Conservation (phyloP, 2,888 invertebrate species). For the Cheilosia soror region DNA sequence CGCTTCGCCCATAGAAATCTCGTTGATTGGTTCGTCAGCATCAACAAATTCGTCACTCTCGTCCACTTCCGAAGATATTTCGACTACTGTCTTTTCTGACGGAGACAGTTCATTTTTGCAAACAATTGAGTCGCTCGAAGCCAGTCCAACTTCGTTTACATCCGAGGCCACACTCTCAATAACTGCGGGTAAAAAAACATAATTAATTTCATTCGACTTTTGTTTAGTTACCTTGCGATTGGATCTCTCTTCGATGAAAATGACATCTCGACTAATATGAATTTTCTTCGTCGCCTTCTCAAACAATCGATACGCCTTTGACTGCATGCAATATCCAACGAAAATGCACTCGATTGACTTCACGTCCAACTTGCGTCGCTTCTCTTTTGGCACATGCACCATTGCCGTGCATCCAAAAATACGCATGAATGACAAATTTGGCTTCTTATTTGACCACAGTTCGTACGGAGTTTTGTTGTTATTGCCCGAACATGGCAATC, state of each 20-base stretch:
- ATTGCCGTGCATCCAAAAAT: conserved; percentile 58
- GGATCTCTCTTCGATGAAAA: conserved; percentile 23
- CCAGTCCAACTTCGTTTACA: conserved; percentile 16
- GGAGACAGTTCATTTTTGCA: background rate
- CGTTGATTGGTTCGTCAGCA: background rate
- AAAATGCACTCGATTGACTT: conserved; percentile 50
- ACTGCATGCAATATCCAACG: conserved; percentile 17
- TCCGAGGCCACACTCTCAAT: background rate
- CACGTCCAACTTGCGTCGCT: conserved; percentile 43
- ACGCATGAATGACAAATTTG: conserved; percentile 35
- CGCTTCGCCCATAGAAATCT: background rate
- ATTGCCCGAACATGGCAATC: conserved; percentile 4
- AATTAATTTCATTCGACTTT: conserved; percentile 9
- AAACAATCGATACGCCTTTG: conserved; percentile 25
- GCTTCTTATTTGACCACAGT: conserved; percentile 29
- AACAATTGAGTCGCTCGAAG: conserved; percentile 7
- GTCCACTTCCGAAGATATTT: conserved; percentile 3
- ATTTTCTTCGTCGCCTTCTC: conserved; percentile 13
- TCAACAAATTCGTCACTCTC: conserved; percentile 10
- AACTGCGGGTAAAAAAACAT: conserved; percentile 15
- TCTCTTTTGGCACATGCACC: conserved; percentile 39
- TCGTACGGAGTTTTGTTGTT: conserved; percentile 36
- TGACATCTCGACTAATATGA: conserved; percentile 23
- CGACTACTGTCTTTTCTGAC: background rate
- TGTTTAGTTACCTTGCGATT: background rate